Percentiles rank a stretch among this genome's conserved stretches.
Evolutionary conservation across 2,797 vertebrate species (phyloP).

Genomic region (Xerus rutilus): DNA sequence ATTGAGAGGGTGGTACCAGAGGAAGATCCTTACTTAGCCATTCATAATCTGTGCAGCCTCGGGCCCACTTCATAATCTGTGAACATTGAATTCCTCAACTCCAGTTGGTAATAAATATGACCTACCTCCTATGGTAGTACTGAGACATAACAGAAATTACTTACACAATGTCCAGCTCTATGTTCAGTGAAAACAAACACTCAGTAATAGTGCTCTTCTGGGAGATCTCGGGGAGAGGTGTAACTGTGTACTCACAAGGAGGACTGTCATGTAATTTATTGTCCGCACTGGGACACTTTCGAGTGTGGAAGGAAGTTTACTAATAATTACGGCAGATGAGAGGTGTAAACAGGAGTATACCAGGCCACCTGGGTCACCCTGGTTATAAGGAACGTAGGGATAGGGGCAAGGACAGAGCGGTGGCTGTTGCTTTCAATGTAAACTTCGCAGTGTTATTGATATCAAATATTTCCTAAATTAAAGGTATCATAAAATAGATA

Average conservation of each 20-base stretch:
- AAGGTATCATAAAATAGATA: conserved; percentile 36
- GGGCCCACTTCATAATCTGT: background rate
- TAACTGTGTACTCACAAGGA: background rate
- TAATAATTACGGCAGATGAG: conserved; percentile 10
- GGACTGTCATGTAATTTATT: background rate
- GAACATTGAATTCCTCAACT: background rate
- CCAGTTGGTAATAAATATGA: background rate
- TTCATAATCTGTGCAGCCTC: background rate
- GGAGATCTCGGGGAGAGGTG: background rate
- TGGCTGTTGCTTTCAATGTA: background rate
- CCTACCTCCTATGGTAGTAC: background rate
- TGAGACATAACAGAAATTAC: background rate
- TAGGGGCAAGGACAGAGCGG: background rate
- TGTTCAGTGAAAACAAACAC: background rate
- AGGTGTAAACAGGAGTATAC: background rate
- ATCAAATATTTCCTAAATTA: conserved; percentile 12
- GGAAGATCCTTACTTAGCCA: background rate
- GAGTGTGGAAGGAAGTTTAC: background rate
- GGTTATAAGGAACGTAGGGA: background rate
- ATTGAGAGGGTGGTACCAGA: background rate
- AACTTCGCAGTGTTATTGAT: conserved; percentile 24
- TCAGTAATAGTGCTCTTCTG: background rate
- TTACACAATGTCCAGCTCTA: background rate
- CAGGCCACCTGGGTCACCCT: background rate
- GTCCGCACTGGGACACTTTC: background rate